Evolutionary conservation across 1,140 invertebrate species (phyloP).

Genomic region (Scaptomyza graminum): DNA sequence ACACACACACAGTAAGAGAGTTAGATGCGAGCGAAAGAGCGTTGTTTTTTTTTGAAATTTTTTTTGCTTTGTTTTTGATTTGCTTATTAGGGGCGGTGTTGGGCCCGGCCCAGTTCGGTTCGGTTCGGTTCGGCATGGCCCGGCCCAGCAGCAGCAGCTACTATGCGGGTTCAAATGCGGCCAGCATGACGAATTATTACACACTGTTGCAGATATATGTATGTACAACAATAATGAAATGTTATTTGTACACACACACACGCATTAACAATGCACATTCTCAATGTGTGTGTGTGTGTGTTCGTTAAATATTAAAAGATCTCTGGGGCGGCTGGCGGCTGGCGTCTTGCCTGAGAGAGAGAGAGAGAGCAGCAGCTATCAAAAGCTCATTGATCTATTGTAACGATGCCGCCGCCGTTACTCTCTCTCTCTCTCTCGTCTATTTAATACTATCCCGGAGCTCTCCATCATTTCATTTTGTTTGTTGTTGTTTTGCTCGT

Average conservation of each 20-base stretch:
- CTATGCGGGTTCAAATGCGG: slow-evolving; percentile 80
- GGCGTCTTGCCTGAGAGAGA: slow-evolving; percentile 30
- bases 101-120: slow-evolving; percentile 42
- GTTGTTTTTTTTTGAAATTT: slow-evolving; percentile 30
- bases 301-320: slow-evolving; percentile 43
- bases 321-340: slow-evolving; percentile 46
- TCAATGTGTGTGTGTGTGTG: slow-evolving; percentile 31
- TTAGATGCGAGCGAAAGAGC: slow-evolving; percentile 16
- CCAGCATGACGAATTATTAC: slow-evolving; percentile 79
- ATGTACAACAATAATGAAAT: slow-evolving; percentile 67
- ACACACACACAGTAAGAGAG: slow-evolving; percentile 24
- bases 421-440: background rate
- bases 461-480: slow-evolving; percentile 12
- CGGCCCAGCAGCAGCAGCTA: slow-evolving; percentile 39
- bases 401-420: slow-evolving; percentile 23
- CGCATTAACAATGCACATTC: slow-evolving; percentile 67
- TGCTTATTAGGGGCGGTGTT: slow-evolving; percentile 75
- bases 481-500: slow-evolving; percentile 23
- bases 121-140: slow-evolving; percentile 43
- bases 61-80: slow-evolving; percentile 38
- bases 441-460: slow-evolving; percentile 42
- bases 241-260: slow-evolving; percentile 55
- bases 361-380: slow-evolving; percentile 47
- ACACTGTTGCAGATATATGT: slow-evolving; percentile 43
- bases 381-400: slow-evolving; percentile 69